Evolutionary conservation across 2,113 vertebrate genomes (phyloP), one percentile per base, ranked within the genome.

Genomic region (Hyaena hyaena): DNA sequence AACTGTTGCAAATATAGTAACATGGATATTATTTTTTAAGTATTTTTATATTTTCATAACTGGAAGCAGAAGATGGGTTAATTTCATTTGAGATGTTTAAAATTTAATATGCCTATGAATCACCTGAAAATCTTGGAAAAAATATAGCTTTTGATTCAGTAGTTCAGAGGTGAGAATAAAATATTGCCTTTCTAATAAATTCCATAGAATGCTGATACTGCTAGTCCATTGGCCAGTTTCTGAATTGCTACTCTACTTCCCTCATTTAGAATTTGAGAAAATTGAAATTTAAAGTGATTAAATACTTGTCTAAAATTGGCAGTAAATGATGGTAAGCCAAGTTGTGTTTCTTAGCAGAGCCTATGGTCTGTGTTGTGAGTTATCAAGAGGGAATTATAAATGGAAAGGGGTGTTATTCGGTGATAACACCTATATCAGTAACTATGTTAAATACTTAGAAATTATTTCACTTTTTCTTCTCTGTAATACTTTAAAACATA

Each of bases 81-180:
- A 95, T 93, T 93, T 91, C 66, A 35, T 58, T 88, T 81, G 48
- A 91, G 35, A 1, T 92, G n/a, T 48, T 97, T 96, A 96, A 96
- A 96, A 88, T 96, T 82, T 95, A 95, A 92, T 91, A 17, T 58
- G 23, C 7, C 16, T 71, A n/a, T 95, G 58, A 95, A 73, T 93
- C 65, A 96, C 15, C 33, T 68, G n/a, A 66, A 81, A 1, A 55
- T 89, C 45, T 86, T 93, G 4, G 93, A 96, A 96, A 96, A 94
- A 95, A 39, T 89, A 53, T 17, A 89, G 66, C 26, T 79, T 96
- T 88, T 92, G 79, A 92, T 86, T 95, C 35, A 77, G 26, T 92
- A 89, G 3, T 73, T 96, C 63, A 88, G 39, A 83, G 16, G n/a
- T 55, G 2, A 12, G 0, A 24, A 79, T 90, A 43, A 88, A 61